Evolutionary conservation across 2,888 invertebrate species (phyloP), one percentile per base, ranked within the genome.

Genomic region (Tromatobia lineatoria): DNA sequence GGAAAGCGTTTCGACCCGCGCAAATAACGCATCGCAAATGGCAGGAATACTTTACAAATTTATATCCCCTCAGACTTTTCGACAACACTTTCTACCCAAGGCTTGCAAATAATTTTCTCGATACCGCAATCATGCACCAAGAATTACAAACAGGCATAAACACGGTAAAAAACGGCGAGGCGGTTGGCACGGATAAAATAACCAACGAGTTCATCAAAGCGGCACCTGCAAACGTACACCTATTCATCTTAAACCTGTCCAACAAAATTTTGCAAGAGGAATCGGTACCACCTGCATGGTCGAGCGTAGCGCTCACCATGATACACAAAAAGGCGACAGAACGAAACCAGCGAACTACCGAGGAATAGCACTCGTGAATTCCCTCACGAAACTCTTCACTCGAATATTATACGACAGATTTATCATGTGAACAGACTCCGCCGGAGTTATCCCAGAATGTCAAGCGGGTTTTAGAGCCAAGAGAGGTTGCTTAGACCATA

Each of bases 321-420:
- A 54, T 88, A 0, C 78, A 69, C 50, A 88, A 88, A 70, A 87
- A 85, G 87, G 87, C 1, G 73, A 86, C 64, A 67, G 23, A 34
- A 3, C 29, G 11, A 64, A 84, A 7, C 86, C 87, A 15, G 29
- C 42, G 3, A 88, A 88, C 52, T 88, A 88, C 73, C 18, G 89
- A 50, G 88, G 87, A 1, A 88, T 89, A 8, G 77, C 87, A 3
- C 80, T 89, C 8, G 57, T 85, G 10, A 86, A 85, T 25, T 80
- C 69, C 42, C 45, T 82, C 3, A 70, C 79, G n/a, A 89, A 88
- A 77, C 15, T 88, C 1, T 86, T 85, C 25, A 89, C 88, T 0
- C 25, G 38, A 13, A 69, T 88, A 0, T 18, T 89, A 7, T 38
- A 74, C 2, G 23, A 61, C 10, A 66, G 88, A 20, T 38, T 88